phyloP scores from a whole-genome alignment of 1,140 invertebrate genomes.

The Halyomorpha halys region DNA sequence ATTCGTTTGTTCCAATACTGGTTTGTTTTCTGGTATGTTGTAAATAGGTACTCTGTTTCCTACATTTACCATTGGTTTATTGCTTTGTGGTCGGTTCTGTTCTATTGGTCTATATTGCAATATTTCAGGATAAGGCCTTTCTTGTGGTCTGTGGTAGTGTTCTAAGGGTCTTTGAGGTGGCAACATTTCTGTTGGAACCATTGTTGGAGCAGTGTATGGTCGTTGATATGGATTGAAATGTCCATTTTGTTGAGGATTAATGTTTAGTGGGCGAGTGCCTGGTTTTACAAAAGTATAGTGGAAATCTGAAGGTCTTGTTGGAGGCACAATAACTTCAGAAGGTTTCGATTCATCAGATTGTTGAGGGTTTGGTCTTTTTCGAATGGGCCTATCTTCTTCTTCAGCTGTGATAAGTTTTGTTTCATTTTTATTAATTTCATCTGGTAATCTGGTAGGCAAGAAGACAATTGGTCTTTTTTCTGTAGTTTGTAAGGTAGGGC shows the following conservation, averaged over 20 bases:
- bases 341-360: not conserved
- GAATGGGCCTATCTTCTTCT: no score
- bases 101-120: not conserved
- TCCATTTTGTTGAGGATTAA: not conserved
- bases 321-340: not conserved
- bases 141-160: constrained; percentile 14
- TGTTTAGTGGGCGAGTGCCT: not conserved
- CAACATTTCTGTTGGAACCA: constrained; percentile 4
- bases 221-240: constrained; percentile 9
- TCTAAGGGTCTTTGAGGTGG: constrained; percentile 11
- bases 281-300: not conserved
- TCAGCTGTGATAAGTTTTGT: no score
- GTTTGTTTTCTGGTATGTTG: not conserved
- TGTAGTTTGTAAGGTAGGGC: no score
- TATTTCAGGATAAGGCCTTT: not conserved
- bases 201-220: not conserved
- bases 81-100: constrained; percentile 1
- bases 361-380: not conserved
- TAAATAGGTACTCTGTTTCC: constrained; percentile 10
- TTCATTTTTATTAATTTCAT: no score
- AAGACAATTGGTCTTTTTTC: no score
- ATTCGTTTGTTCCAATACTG: not conserved
- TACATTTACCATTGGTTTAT: not conserved
- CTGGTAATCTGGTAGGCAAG: no score
- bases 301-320: not conserved